Conservation (phyloP, 37 sponge, comb jelly and placozoan genomes). For the Petrosia ficiformis region DNA sequence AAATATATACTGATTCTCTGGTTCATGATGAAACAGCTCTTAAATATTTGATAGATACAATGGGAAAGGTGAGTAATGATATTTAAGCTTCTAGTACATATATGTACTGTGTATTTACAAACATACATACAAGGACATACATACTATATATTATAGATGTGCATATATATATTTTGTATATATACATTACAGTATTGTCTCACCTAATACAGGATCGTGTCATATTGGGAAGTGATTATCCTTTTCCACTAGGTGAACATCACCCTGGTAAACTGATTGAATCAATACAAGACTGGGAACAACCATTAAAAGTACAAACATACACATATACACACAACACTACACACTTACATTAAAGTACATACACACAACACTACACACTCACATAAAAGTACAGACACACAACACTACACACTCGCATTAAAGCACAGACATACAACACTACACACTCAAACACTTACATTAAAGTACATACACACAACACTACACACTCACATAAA, state of each 20-base stretch:
- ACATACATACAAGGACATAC: no score
- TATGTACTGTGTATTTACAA: background rate
- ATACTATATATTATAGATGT: no score
- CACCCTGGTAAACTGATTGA: slow-evolving; percentile 90
- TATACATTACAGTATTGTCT: no score
- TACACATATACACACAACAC: no score
- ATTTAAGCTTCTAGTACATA: background rate
- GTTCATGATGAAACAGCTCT: slow-evolving; percentile 81
- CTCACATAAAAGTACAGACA: no score
- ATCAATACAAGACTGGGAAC: slow-evolving; percentile 51
- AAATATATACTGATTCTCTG: slow-evolving; percentile 82
- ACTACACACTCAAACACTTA: no score
- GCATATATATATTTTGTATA: no score
- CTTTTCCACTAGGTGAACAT: slow-evolving; percentile 91
- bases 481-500: no score
- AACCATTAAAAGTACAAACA: slow-evolving; percentile 68
- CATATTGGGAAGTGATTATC: slow-evolving; percentile 86
- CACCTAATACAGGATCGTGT: slow-evolving; percentile 58
- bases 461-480: no score
- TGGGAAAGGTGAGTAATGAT: slow-evolving; percentile 79
- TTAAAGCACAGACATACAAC: background rate
- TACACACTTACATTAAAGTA: background rate
- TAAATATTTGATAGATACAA: slow-evolving; percentile 54
- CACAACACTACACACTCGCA: no score
- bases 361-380: no score